A percentile compares a stretch with the other conserved stretches of the same genome.
These are phyloP conservation scores for Ochotona curzoniae DNA, from an alignment of 2,113 vertebrate genomes.

Conservation along the genomic window DNA sequence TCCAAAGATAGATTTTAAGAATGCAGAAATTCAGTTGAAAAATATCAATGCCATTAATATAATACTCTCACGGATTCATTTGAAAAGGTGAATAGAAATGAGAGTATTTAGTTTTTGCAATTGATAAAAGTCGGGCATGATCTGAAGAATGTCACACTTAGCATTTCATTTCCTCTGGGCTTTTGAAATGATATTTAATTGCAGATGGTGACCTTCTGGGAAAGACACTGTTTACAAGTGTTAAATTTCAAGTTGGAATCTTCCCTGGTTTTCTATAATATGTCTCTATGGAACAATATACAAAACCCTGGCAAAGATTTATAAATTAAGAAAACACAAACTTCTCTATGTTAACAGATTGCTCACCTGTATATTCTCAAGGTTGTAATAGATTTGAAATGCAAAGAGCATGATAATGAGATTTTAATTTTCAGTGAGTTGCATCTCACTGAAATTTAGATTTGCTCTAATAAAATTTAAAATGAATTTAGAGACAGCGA, in stretches of 20 bases:
- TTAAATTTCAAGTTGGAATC: conserved; percentile 61
- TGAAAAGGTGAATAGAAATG: conserved; percentile 15
- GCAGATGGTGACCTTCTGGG: conserved; percentile 71
- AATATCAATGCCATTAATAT: background rate
- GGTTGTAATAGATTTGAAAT: conserved; percentile 25
- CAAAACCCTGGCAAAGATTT: conserved; percentile 39
- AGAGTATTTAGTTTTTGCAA: conserved; percentile 53
- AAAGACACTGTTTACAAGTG: conserved; percentile 63
- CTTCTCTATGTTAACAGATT: background rate
- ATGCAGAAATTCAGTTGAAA: background rate
- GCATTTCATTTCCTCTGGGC: conserved; percentile 73
- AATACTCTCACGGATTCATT: conserved; percentile 2
- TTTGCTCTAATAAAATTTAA: background rate
- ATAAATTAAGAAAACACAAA: conserved; percentile 43
- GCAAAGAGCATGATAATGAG: conserved; percentile 44
- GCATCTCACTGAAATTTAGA: background rate
- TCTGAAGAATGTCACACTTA: conserved; percentile 68
- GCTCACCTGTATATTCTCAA: background rate
- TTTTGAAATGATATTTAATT: conserved; percentile 72
- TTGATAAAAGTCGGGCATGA: conserved; percentile 49
- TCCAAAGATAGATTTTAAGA: conserved; percentile 44
- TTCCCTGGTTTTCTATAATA: conserved; percentile 50
- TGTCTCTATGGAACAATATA: background rate
- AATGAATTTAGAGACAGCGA: background rate
- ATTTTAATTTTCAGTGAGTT: conserved; percentile 31